Evolutionary conservation across 1,140 invertebrate genomes (phyloP).

Genomic region (Orius laevigatus): DNA sequence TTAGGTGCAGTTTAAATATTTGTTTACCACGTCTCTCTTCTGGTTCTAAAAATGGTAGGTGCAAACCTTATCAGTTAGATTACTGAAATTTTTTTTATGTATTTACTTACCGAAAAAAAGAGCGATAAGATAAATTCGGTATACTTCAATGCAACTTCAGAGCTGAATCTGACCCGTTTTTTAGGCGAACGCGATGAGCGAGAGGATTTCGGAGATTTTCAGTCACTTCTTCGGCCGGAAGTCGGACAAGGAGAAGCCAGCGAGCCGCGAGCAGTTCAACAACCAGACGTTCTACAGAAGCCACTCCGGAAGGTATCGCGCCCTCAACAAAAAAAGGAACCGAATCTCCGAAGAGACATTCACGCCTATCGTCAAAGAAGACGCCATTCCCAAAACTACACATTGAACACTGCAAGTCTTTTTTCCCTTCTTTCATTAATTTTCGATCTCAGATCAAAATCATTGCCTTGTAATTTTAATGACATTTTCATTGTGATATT

Average conservation of each 20-base stretch:
- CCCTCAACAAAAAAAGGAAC: too few species aligned
- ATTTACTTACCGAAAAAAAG: background rate
- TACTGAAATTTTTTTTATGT: background rate
- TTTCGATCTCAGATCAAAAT: too few species aligned
- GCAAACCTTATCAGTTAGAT: background rate
- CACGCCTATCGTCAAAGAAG: too few species aligned
- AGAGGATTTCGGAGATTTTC: constrained; percentile 2
- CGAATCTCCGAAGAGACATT: too few species aligned
- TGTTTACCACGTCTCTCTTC: background rate
- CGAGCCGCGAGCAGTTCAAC: constrained; percentile 1
- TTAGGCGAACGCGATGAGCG: background rate
- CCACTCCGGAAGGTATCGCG: too few species aligned
- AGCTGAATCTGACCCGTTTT: background rate
- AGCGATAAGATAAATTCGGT: background rate
- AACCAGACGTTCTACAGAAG: background rate
- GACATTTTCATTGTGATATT: too few species aligned
- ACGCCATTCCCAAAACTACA: too few species aligned
- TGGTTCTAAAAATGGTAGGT: background rate
- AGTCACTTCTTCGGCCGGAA: background rate
- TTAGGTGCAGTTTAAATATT: too few species aligned
- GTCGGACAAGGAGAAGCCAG: background rate
- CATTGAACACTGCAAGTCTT: too few species aligned
- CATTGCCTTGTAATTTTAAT: too few species aligned
- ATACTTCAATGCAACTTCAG: background rate
- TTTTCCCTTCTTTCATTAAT: too few species aligned